Evolutionary conservation across 2,888 invertebrate genomes (phyloP), one percentile per base, ranked within the genome.

Genomic region (Baccha elongata): DNA sequence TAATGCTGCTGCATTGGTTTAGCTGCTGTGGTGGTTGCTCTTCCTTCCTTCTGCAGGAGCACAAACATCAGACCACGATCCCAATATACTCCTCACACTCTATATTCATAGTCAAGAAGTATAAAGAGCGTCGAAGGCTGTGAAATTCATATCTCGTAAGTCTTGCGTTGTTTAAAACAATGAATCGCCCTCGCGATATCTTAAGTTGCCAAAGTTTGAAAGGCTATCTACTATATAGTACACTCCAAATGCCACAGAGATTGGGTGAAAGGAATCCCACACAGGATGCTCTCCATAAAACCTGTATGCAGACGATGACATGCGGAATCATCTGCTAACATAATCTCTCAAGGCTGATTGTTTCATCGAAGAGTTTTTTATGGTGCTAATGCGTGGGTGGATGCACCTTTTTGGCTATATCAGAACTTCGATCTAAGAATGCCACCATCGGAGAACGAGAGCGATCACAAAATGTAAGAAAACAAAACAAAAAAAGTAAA

Each of bases 131-230:
- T 60, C 50, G 44, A 73, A 55, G 65, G 71, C 71, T 81, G 74
- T 72, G 71, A 81, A 81, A 72, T 55, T 37, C 81, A 81, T 76
- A 81, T 81, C 81, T 71, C 58, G 40, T 40, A 60, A 29, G 65
- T 60, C 65, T 64, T 58, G 52, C n/a, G 71, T 64, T 58, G 60
- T 32, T 7, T 48, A 64, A 81, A 73, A 83, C 83, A 83, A 83
- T 83, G 83, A 78, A 78, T 78, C 76, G 72, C 64, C 72, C 64
- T 78, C 55, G 72, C 83, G 83, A 78, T 83, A 76, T 78, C 83
- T 83, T 83, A 83, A 76, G 78, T 78, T 78, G 72, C 78, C 83
- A 78, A 78, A 78, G 67, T 83, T 78, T 83, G 78, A 83, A 78
- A 76, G 83, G 67, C 71, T 76, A 76, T 81, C 81, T 65, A 52